A percentile compares a stretch with the other conserved stretches of the same genome.
Evolutionary conservation across 2,113 vertebrate genomes (phyloP).

Genomic region (Columbina picui): DNA sequence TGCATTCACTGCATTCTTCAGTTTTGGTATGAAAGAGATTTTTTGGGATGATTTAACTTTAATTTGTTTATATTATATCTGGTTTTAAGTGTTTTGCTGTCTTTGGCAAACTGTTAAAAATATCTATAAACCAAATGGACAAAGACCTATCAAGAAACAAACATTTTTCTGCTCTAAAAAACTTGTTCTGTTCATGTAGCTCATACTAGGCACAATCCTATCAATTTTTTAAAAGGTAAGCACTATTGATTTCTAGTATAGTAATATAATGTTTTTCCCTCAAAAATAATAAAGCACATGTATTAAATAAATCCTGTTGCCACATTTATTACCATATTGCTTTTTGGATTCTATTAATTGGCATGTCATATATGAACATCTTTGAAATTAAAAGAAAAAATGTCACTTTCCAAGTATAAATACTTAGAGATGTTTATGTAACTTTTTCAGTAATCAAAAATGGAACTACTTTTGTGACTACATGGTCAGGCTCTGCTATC

Average conservation of each 20-base stretch:
- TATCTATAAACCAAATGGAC: background rate
- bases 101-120: background rate
- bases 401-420: background rate
- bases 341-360: background rate
- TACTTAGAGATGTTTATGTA: background rate
- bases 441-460: background rate
- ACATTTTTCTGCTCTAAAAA: background rate
- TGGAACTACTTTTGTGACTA: background rate
- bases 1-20: background rate
- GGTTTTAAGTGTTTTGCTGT: background rate
- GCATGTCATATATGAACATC: accelerated
- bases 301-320: background rate
- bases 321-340: background rate
- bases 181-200: background rate
- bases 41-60: background rate
- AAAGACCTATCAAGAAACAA: background rate
- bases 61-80: background rate
- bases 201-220: background rate
- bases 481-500: background rate
- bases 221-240: background rate
- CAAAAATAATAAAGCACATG: background rate
- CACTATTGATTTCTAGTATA: background rate
- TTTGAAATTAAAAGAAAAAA: background rate
- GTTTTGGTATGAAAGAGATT: background rate
- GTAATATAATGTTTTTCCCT: background rate